Conservation (phyloP, 2,797 vertebrate species). For the Mormyrops boulengeri region DNA sequence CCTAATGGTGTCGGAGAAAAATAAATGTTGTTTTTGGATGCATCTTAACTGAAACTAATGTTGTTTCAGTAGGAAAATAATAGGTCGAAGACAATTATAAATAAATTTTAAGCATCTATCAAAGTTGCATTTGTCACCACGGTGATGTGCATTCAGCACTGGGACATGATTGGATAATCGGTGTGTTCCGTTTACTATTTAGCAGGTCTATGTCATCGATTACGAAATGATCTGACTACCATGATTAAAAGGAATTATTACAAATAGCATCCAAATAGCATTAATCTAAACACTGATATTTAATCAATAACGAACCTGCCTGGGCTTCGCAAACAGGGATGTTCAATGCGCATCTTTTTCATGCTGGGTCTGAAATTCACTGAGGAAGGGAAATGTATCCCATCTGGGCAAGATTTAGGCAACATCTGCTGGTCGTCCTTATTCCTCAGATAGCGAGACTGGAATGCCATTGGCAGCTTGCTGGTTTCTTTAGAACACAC, state of each 20-base stretch:
- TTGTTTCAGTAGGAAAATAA: neutral
- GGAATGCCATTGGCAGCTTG: slow-evolving; percentile 27
- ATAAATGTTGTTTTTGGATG: neutral
- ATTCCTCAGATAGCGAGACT: slow-evolving; percentile 19
- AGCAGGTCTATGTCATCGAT: neutral
- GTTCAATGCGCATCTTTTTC: slow-evolving; percentile 16
- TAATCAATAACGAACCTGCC: neutral
- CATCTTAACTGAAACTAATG: neutral
- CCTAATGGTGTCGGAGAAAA: neutral
- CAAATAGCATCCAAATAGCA: neutral
- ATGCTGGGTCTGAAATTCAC: slow-evolving; percentile 19
- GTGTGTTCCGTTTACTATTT: neutral
- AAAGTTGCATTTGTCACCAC: neutral
- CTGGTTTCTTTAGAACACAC: slow-evolving; percentile 25
- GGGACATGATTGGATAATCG: neutral
- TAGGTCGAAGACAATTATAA: neutral
- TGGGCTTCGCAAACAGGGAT: neutral
- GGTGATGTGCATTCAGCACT: neutral
- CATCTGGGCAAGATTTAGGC: slow-evolving; percentile 45
- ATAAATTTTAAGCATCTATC: neutral
- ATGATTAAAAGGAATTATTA: neutral
- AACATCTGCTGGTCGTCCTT: slow-evolving; percentile 44
- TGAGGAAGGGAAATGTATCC: slow-evolving; percentile 39
- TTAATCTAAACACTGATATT: slow-evolving; percentile 3
- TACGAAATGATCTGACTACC: neutral